Percentiles rank a stretch among this genome's conserved stretches.
These are phyloP conservation scores for Hiodon tergisus DNA, from an alignment of 2,113 vertebrate species.

Conservation along the genomic window DNA sequence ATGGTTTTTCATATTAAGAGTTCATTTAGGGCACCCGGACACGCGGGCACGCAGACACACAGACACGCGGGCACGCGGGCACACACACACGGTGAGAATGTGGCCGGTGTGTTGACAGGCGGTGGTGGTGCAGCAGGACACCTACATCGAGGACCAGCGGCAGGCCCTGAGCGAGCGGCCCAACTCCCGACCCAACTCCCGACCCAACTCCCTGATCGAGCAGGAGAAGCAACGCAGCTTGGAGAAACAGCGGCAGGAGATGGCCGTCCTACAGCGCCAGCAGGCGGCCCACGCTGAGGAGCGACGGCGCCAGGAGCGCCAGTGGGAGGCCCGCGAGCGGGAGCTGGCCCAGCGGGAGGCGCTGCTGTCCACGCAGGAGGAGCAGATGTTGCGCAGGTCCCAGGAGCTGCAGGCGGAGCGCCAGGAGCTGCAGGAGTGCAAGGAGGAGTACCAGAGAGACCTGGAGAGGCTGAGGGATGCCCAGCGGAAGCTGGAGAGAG, in stretches of 20 bases:
- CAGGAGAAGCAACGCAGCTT: conserved; percentile 87
- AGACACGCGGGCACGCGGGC: too few relatives aligned
- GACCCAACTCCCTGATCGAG: conserved; percentile 73
- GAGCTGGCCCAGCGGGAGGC: conserved; percentile 63
- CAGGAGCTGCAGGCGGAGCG: conserved; percentile 58
- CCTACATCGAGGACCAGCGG: conserved; percentile 83
- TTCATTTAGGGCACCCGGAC: too few relatives aligned
- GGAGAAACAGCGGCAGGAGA: conserved; percentile 83
- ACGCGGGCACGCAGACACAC: too few relatives aligned
- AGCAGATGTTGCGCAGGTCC: conserved; percentile 46
- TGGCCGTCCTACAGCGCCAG: conserved; percentile 78
- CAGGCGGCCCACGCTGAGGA: conserved; percentile 77
- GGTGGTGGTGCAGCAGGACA: conserved; percentile 83
- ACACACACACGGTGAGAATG: neutral
- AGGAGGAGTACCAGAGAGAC: conserved; percentile 71
- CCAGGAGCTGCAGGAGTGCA: conserved; percentile 63
- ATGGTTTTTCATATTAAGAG: too few relatives aligned
- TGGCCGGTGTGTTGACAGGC: conserved; percentile 55
- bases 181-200: conserved; percentile 47
- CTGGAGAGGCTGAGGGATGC: conserved; percentile 68
- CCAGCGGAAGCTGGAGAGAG: conserved; percentile 73
- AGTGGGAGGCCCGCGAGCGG: conserved; percentile 70
- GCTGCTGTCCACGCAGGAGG: conserved; percentile 58
- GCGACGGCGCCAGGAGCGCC: conserved; percentile 60
- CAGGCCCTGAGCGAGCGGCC: conserved; percentile 64